Evolutionary conservation across 2,888 invertebrate species (phyloP).

Genomic region (Stenoptilia bipunctidactyla): DNA sequence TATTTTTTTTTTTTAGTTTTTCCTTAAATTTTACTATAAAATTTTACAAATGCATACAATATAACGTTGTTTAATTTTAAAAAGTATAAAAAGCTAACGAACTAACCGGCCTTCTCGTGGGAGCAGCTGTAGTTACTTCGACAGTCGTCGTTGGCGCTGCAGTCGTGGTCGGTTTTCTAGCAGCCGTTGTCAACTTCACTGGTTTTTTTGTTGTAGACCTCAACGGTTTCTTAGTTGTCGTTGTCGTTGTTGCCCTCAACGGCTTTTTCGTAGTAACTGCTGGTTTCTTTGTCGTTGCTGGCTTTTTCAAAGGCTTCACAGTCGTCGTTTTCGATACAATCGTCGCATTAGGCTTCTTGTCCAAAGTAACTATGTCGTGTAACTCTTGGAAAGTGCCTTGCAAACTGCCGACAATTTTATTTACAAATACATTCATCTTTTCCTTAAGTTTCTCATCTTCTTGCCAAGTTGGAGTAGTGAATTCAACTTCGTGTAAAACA

Average conservation of each 20-base stretch:
- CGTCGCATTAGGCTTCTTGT: slow-evolving; percentile 53
- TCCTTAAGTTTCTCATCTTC: slow-evolving; percentile 83
- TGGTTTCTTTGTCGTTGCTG: slow-evolving; percentile 51
- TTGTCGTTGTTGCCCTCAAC: slow-evolving; percentile 29
- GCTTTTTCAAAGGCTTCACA: slow-evolving; percentile 42
- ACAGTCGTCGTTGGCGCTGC: slow-evolving; percentile 24
- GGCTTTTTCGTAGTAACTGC: slow-evolving; percentile 58
- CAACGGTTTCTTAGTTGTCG: slow-evolving; percentile 46
- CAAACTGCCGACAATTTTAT: slow-evolving; percentile 85
- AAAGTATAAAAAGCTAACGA: no score
- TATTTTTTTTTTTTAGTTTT: no score
- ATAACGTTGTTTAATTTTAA: no score
- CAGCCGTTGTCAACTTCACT: slow-evolving; percentile 27
- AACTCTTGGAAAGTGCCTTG: slow-evolving; percentile 87
- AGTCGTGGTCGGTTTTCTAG: slow-evolving; percentile 33
- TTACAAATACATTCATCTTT: slow-evolving; percentile 86
- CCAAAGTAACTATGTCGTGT: slow-evolving; percentile 78
- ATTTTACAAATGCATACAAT: no score
- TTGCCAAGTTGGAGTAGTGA: slow-evolving; percentile 81
- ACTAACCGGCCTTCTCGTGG: slow-evolving; percentile 48
- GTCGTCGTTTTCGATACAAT: slow-evolving; percentile 43
- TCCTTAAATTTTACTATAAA: no score
- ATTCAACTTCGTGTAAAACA: slow-evolving; percentile 68
- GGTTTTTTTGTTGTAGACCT: slow-evolving; percentile 56
- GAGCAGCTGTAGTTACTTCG: no score